Conservation (phyloP, 2,888 invertebrate species). For the Nineta flava region DNA sequence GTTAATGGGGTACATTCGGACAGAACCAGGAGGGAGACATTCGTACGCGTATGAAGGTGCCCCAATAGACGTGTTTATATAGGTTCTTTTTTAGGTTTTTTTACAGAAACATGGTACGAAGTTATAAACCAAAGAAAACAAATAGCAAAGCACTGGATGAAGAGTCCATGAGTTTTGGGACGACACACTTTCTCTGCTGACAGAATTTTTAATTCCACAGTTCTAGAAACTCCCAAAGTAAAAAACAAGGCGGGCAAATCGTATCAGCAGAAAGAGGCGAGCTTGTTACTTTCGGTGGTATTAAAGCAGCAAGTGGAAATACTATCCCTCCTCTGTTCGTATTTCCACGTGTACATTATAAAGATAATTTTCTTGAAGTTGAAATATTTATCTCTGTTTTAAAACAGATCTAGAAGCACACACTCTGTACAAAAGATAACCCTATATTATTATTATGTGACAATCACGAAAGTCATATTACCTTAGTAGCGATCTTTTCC, state of each 20-base stretch:
- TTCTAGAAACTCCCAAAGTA: conserved; percentile 13
- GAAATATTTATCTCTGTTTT: conserved; percentile 5
- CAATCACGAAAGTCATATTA: conserved; percentile 7
- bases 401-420: conserved; percentile 12
- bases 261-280: conserved; percentile 22
- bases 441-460: conserved; percentile 11
- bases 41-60: background rate
- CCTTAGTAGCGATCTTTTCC: too few species aligned
- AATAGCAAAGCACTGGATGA: background rate
- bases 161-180: background rate
- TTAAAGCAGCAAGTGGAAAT: conserved; percentile 7
- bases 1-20: background rate
- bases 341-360: conserved; percentile 14
- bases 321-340: background rate
- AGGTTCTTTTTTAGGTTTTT: background rate
- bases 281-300: conserved; percentile 19
- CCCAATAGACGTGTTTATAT: background rate
- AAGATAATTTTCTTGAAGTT: conserved; percentile 7
- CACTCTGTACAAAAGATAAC: conserved; percentile 8
- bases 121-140: background rate
- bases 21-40: background rate
- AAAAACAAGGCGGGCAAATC: conserved; percentile 19
- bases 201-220: conserved; percentile 14
- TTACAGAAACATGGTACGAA: background rate
- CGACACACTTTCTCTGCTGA: conserved; percentile 11